Evolutionary conservation across 2,797 vertebrate genomes (phyloP).

Genomic region (Sebastolobus altivelis): DNA sequence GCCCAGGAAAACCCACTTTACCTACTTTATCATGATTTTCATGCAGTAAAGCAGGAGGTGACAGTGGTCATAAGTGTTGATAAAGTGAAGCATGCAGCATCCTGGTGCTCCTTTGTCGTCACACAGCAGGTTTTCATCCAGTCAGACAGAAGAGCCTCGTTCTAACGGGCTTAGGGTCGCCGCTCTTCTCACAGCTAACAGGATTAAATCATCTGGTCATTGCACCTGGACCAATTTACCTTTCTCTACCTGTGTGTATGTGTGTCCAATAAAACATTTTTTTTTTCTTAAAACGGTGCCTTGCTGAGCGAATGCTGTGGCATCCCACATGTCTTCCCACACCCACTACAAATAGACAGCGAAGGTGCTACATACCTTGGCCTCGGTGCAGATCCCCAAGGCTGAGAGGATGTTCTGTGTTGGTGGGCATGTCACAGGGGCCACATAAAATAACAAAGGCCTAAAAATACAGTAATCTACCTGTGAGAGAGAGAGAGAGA

Average conservation of each 20-base stretch:
- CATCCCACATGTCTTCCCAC: conserved; percentile 85
- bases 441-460: conserved; percentile 76
- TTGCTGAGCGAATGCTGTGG: conserved; percentile 69
- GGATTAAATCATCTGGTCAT: conserved; percentile 66
- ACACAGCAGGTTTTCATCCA: conserved; percentile 46
- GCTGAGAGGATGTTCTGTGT: conserved; percentile 81
- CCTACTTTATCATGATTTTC: background rate
- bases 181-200: conserved; percentile 61
- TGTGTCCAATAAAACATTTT: conserved; percentile 24
- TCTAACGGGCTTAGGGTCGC: conserved; percentile 48
- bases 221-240: conserved; percentile 68
- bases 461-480: conserved; percentile 77
- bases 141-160: conserved; percentile 53
- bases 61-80: conserved; percentile 5
- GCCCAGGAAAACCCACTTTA: background rate
- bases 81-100: conserved; percentile 23
- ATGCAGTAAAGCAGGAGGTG: conserved; percentile 7
- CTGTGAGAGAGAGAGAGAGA: conserved; percentile 31
- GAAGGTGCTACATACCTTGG: conserved; percentile 85
- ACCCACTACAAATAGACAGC: conserved; percentile 85
- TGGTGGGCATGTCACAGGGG: conserved; percentile 83
- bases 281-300: conserved; percentile 52
- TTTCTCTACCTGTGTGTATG: conserved; percentile 58
- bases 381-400: conserved; percentile 76
- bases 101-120: conserved; percentile 52